A percentile compares a stretch with the other conserved stretches of the same genome.
Conservation (phyloP, 2,113 vertebrate species). For the Salvelinus sp. region DNA sequence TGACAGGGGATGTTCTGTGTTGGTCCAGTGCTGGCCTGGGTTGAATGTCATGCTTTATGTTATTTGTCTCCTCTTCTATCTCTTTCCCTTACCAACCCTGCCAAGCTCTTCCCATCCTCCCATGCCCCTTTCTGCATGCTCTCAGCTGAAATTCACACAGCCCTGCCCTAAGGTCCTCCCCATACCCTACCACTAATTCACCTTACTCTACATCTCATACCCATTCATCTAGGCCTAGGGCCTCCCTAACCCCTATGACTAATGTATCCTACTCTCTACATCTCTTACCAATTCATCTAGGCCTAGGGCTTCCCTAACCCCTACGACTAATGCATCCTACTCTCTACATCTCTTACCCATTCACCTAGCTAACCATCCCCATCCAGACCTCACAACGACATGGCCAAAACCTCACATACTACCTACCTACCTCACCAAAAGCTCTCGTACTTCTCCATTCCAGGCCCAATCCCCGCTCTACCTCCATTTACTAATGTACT, state of each 20-base stretch:
- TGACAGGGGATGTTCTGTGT: slow-evolving; percentile 59
- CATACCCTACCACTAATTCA: slow-evolving; percentile 49
- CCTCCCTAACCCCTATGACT: slow-evolving; percentile 18
- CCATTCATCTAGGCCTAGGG: background rate
- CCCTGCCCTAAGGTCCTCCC: slow-evolving; percentile 45
- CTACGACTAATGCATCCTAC: background rate
- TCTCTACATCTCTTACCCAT: background rate
- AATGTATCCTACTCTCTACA: background rate
- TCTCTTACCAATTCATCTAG: background rate
- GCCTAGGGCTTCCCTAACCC: slow-evolving; percentile 4
- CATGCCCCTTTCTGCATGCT: slow-evolving; percentile 78
- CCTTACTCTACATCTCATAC: slow-evolving; percentile 8
- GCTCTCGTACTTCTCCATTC: too few species aligned
- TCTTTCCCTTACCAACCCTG: slow-evolving; percentile 63
- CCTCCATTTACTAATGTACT: slow-evolving; percentile 25
- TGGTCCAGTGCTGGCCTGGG: slow-evolving; percentile 65
- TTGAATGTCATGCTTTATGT: slow-evolving; percentile 76
- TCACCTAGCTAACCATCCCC: background rate
- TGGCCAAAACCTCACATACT: background rate
- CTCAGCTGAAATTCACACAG: slow-evolving; percentile 80
- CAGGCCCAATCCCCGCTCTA: background rate
- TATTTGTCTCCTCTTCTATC: slow-evolving; percentile 57
- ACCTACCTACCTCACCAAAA: background rate
- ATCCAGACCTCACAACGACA: background rate
- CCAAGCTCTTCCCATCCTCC: slow-evolving; percentile 66